Percentiles rank a stretch among this genome's conserved stretches.
Conservation (phyloP, 2,888 invertebrate genomes). For the Leptothorax acervorum region DNA sequence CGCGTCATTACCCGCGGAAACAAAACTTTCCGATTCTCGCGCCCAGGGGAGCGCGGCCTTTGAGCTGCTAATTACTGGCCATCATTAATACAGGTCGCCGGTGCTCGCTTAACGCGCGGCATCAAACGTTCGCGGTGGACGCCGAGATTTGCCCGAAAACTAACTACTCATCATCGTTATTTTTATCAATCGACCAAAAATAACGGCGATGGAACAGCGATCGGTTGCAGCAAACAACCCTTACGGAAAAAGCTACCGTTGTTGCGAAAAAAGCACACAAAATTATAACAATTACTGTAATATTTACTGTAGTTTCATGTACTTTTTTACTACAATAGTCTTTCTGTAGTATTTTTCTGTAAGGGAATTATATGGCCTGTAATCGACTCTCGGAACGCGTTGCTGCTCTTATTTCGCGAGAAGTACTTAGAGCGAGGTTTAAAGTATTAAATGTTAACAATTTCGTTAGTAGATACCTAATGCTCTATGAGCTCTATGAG, state of each 20-base stretch:
- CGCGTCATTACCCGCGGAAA: constrained; percentile 40
- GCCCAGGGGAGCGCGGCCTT: constrained; percentile 36
- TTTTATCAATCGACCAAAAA: background rate
- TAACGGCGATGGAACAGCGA: background rate
- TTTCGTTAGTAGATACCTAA: constrained; percentile 13
- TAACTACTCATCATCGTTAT: background rate
- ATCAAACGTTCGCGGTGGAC: background rate
- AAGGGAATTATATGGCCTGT: background rate
- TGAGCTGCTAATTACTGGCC: constrained; percentile 48
- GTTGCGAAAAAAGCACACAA: no score
- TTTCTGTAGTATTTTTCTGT: no score
- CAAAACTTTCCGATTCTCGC: constrained; percentile 43
- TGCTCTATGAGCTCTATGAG: background rate
- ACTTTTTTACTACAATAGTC: no score
- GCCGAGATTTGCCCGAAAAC: background rate
- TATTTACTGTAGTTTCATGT: no score
- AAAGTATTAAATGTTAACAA: constrained; percentile 39
- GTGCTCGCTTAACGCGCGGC: background rate
- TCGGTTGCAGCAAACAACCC: no score
- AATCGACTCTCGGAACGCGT: background rate
- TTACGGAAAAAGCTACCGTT: no score
- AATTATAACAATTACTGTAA: no score
- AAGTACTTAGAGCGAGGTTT: background rate
- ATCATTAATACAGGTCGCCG: constrained; percentile 42
- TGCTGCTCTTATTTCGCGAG: background rate